phyloP scores from a whole-genome alignment of 2,113 vertebrate species.

The Callocephalon fimbriatum region DNA sequence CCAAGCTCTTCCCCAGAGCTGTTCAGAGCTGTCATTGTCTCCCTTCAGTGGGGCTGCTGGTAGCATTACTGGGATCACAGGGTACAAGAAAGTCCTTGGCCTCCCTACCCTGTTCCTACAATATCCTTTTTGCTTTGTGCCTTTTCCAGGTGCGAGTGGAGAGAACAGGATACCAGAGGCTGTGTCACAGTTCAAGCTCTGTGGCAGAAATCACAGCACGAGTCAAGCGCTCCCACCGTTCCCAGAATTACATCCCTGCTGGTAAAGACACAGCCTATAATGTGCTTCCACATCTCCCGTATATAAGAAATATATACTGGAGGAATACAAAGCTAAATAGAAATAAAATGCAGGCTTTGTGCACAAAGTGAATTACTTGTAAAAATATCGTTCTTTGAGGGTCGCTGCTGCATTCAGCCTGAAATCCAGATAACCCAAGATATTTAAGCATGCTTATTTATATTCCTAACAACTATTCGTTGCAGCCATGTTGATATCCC shows the following conservation, averaged over 20 bases:
- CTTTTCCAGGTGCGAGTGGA: background rate
- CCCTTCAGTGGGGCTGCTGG: background rate
- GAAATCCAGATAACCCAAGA: conserved; percentile 12
- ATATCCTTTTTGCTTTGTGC: background rate
- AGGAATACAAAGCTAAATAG: conserved; percentile 27
- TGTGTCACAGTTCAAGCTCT: background rate
- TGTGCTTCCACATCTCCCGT: background rate
- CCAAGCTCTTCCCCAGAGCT: background rate
- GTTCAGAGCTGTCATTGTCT: background rate
- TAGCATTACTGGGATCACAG: background rate
- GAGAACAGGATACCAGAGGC: background rate
- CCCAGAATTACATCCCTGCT: background rate
- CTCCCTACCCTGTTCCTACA: background rate
- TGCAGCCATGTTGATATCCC: conserved; percentile 61
- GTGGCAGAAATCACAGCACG: background rate
- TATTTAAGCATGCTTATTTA: background rate
- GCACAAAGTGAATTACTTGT: conserved; percentile 28
- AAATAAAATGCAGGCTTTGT: conserved; percentile 28
- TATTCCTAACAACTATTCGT: conserved; percentile 38
- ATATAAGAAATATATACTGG: background rate
- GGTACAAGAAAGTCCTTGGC: background rate
- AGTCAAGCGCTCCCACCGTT: background rate
- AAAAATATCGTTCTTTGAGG: background rate
- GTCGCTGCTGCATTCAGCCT: background rate
- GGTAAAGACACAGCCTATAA: background rate